Evolutionary conservation across 2,113 vertebrate genomes (phyloP), one percentile per base, ranked within the genome.

Genomic region (Mesitornis unicolor): DNA sequence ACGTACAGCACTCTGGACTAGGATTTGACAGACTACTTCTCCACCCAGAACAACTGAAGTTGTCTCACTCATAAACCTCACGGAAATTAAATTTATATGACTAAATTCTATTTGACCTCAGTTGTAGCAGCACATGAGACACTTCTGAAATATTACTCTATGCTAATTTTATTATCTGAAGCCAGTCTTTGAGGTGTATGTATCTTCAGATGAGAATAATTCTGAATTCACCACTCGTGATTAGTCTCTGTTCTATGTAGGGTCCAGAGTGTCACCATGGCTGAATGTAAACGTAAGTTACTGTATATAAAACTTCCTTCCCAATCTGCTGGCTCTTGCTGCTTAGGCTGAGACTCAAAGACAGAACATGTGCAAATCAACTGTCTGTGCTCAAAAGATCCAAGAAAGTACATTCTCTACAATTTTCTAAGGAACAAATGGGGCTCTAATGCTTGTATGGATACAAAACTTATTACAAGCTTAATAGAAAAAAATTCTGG

Each of bases 121-220:
- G 26, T 36, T 57, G 20, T 2, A 51, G 26, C 19, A 84, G 43
- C 42, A 48, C 21, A 57, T 31, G n/a, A 18, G 28, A 47, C 19
- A 38, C n/a, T 9, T 61, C 36, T 81, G 51, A 84, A 75, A 36
- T 67, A 56, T 3, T 73, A 31, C 79, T 83, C 79, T 53, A 35
- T 71, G 7, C 10, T 50, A 59, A 61, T 65, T 64, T 82, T 57
- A 73, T 79, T 56, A 94, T 57, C 26, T 43, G 45, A 90, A 96
- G 90, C 40, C 71, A 83, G 26, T 87, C 80, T 74, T 93, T 76
- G 93, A 95, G 56, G 63, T 22, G 35, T 31, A 51, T 60, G 25
- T 19, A 85, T 71, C 96, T 98, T 98, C 94, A 96, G 84, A 76
- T 31, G 57, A 96, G 91, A 73, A 88, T 96, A 98, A 95, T 91